These are phyloP conservation scores for Chrysolina haemoptera DNA, from an alignment of 2,888 invertebrate species.

Conservation along the genomic window DNA sequence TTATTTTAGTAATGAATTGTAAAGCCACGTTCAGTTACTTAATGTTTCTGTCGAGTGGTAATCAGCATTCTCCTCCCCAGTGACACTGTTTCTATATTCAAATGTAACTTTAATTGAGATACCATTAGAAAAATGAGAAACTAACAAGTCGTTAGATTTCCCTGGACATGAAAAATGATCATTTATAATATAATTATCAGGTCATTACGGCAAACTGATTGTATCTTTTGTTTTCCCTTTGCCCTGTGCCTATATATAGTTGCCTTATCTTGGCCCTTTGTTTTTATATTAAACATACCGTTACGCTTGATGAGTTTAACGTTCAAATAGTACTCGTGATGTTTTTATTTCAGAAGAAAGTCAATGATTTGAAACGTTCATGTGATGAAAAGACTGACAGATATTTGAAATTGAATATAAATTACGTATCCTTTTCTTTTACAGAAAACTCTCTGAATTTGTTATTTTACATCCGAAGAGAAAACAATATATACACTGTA, in stretches of 20 bases:
- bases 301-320: constrained; percentile 3
- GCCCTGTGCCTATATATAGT: neutral
- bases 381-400: too few relatives aligned
- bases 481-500: too few relatives aligned
- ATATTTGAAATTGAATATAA: too few relatives aligned
- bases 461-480: too few relatives aligned
- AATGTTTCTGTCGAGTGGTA: neutral
- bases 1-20: neutral
- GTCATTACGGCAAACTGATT: constrained; percentile 56
- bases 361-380: too few relatives aligned
- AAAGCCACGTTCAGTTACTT: neutral
- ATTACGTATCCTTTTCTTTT: too few relatives aligned
- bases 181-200: constrained; percentile 66
- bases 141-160: constrained; percentile 58
- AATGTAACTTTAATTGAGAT: constrained; percentile 53
- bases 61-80: constrained; percentile 20
- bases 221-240: constrained; percentile 38
- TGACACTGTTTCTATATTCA: constrained; percentile 35
- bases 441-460: too few relatives aligned
- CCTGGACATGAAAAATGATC: constrained; percentile 64
- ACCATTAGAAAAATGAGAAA: constrained; percentile 58
- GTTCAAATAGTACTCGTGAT: neutral
- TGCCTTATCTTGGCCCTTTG: constrained; percentile 33
- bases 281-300: constrained; percentile 27
- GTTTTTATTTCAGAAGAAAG: too few relatives aligned